Evolutionary conservation across 2,797 vertebrate species (phyloP).

Genomic region (Carduelis carduelis): DNA sequence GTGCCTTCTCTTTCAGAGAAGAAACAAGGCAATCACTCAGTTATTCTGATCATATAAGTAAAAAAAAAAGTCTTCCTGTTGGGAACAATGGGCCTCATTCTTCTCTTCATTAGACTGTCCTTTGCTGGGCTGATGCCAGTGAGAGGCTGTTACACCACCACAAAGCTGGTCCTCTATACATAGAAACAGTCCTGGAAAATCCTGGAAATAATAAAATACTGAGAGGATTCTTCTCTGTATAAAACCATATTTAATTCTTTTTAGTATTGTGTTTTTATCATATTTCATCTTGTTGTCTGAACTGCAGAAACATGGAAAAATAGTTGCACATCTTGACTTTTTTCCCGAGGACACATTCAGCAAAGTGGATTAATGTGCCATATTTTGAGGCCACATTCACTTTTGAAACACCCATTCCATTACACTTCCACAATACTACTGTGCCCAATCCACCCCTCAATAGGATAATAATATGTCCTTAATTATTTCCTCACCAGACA

Average conservation of each 20-base stretch:
- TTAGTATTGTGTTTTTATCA: not conserved
- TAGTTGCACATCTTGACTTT: not conserved
- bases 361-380: not conserved
- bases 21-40: not conserved
- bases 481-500: not conserved
- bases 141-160: not conserved
- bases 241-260: not conserved
- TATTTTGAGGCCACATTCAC: not conserved
- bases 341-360: not conserved
- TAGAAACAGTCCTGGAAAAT: not conserved
- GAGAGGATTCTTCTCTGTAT: not conserved
- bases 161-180: not conserved
- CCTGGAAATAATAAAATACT: not conserved
- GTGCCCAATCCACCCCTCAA: not conserved
- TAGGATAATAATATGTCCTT: not conserved
- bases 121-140: not conserved
- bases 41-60: not conserved
- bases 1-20: not conserved
- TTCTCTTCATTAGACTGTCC: not conserved
- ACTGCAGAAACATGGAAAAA: not conserved
- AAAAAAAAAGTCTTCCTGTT: not conserved
- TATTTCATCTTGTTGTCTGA: slow-evolving; percentile 3
- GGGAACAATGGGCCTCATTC: not conserved
- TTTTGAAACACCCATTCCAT: not conserved
- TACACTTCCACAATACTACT: not conserved